A percentile compares a stretch with the other conserved stretches of the same genome.
Evolutionary conservation across 2,113 vertebrate species (phyloP).

Genomic region (Oryzias woworae): DNA sequence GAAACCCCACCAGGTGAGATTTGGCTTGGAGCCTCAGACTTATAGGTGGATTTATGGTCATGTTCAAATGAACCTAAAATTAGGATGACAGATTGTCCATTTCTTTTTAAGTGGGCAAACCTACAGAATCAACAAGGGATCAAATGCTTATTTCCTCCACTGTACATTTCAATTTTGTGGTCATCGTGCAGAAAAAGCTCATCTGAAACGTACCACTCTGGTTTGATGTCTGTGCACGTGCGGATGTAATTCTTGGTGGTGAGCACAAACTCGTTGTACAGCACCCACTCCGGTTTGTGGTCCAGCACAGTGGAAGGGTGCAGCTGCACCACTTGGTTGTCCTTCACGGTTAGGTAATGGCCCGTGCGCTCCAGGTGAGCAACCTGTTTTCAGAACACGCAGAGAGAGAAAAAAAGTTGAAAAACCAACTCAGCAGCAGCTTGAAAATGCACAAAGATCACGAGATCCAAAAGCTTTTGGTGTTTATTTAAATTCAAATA

Average conservation of each 20-base stretch:
- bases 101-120: too few relatives aligned
- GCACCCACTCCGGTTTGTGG: conserved; percentile 97
- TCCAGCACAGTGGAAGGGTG: conserved; percentile 97
- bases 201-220: conserved; percentile 83
- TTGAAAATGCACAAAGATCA: not conserved
- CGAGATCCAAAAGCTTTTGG: not conserved
- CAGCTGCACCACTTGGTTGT: conserved; percentile 97
- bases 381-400: conserved; percentile 73
- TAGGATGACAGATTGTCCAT: too few relatives aligned
- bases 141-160: too few relatives aligned
- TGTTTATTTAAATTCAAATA: not conserved
- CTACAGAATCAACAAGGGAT: too few relatives aligned
- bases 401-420: not conserved
- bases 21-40: too few relatives aligned
- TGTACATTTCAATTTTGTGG: too few relatives aligned
- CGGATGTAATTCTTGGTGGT: conserved; percentile 98
- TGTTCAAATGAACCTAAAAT: too few relatives aligned
- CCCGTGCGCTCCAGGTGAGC: conserved; percentile 96
- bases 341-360: conserved; percentile 95
- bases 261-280: conserved; percentile 97
- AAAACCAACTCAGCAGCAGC: not conserved
- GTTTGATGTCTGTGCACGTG: conserved; percentile 95
- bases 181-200: too few relatives aligned
- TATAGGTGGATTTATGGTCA: too few relatives aligned
- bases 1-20: too few relatives aligned